Percentiles rank a stretch among this genome's conserved stretches.
Conservation (phyloP, 2,797 vertebrate species). For the Manis pentadactyla region DNA sequence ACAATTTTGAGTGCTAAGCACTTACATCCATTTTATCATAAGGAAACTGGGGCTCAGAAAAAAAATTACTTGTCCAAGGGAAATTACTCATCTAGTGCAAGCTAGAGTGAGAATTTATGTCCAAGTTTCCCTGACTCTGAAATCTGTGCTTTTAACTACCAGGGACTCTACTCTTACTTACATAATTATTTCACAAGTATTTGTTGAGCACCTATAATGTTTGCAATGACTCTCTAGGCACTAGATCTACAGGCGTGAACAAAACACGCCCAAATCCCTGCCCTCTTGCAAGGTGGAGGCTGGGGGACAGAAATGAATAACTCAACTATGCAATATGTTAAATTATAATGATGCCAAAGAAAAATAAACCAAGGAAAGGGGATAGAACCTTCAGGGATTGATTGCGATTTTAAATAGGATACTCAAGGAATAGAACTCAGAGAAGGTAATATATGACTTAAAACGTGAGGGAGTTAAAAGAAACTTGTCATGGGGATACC, state of each 20-base stretch:
- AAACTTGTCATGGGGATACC: neutral
- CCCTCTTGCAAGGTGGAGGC: neutral
- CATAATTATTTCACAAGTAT: neutral
- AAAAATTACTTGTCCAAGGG: neutral
- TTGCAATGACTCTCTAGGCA: neutral
- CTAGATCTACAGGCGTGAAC: neutral
- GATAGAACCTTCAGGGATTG: neutral
- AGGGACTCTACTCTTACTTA: neutral
- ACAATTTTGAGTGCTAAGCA: neutral
- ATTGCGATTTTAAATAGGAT: neutral
- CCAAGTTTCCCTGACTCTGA: neutral
- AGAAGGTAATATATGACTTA: neutral
- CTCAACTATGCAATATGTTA: neutral
- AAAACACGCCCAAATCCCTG: neutral
- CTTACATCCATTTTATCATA: neutral
- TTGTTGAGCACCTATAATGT: neutral
- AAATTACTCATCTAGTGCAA: constrained; percentile 22
- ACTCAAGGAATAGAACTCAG: neutral
- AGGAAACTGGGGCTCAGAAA: neutral
- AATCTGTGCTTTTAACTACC: neutral
- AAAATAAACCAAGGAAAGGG: neutral
- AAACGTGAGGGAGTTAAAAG: neutral
- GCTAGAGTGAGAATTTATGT: neutral
- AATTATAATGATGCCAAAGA: neutral
- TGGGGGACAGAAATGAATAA: neutral